Conservation (phyloP, 2,113 vertebrate species). For the Sapajus apella region DNA sequence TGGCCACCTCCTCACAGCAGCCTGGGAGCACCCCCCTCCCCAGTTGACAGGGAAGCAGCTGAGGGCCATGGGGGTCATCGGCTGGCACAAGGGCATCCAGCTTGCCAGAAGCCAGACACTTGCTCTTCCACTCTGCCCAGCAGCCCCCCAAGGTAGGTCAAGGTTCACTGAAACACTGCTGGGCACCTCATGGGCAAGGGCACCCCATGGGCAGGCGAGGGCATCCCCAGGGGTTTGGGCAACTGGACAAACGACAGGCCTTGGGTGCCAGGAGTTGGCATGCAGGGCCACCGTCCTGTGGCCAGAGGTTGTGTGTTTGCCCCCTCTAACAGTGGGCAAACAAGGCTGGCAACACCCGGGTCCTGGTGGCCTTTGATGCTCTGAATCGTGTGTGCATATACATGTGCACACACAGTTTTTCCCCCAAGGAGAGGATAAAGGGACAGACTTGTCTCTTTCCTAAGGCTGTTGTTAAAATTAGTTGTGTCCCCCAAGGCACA, state of each 20-base stretch:
- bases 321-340: background rate
- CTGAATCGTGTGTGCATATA: fast-evolving
- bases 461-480: conserved; percentile 44
- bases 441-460: conserved; percentile 16
- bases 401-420: fast-evolving
- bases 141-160: background rate
- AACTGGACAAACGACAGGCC: background rate
- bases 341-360: fast-evolving
- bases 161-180: background rate
- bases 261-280: background rate
- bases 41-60: background rate
- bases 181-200: background rate
- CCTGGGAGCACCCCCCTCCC: background rate
- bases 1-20: background rate
- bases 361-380: fast-evolving
- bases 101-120: background rate
- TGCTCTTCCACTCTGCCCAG: background rate
- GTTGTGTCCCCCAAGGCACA: background rate
- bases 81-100: background rate
- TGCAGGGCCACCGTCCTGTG: fast-evolving
- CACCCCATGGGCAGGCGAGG: background rate
- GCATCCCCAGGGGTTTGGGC: background rate
- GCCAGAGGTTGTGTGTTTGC: fast-evolving
- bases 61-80: background rate
- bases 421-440: background rate